Evolutionary conservation across 2,888 invertebrate species (phyloP).

Genomic region (Drosophila setosimentum): DNA sequence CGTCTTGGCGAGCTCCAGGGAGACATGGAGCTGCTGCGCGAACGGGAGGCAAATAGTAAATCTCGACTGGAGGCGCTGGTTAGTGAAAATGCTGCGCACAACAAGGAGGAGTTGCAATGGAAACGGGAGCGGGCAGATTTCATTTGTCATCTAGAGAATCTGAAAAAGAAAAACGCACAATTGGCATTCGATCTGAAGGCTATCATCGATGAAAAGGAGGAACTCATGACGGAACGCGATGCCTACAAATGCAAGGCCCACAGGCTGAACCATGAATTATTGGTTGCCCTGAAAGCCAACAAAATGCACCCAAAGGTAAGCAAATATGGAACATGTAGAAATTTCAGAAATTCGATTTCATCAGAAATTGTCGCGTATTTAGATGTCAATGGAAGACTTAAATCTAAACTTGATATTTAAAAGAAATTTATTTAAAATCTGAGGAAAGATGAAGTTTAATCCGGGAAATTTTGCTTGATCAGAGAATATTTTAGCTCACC

Average conservation of each 20-base stretch:
- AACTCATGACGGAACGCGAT: constrained; percentile 91
- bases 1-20: constrained; percentile 90
- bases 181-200: constrained; percentile 91
- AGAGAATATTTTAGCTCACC: background rate
- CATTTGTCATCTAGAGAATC: constrained; percentile 83
- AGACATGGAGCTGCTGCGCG: constrained; percentile 89
- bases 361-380: background rate
- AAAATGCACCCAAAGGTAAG: constrained; percentile 82
- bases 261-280: constrained; percentile 92
- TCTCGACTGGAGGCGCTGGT: constrained; percentile 46
- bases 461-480: background rate
- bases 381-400: background rate
- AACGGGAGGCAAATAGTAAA: constrained; percentile 62
- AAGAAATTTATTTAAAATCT: background rate
- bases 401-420: background rate
- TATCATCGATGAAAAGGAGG: constrained; percentile 94
- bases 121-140: constrained; percentile 83
- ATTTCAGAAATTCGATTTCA: background rate
- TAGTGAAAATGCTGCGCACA: constrained; percentile 52
- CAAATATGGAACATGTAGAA: background rate
- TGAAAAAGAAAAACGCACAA: constrained; percentile 88
- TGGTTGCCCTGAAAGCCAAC: constrained; percentile 87
- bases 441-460: background rate
- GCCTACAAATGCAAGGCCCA: constrained; percentile 94
- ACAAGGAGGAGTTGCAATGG: constrained; percentile 82